Evolutionary conservation across 2,797 vertebrate genomes (phyloP), one percentile per base, ranked within the genome.

Genomic region (Cuculus canorus): DNA sequence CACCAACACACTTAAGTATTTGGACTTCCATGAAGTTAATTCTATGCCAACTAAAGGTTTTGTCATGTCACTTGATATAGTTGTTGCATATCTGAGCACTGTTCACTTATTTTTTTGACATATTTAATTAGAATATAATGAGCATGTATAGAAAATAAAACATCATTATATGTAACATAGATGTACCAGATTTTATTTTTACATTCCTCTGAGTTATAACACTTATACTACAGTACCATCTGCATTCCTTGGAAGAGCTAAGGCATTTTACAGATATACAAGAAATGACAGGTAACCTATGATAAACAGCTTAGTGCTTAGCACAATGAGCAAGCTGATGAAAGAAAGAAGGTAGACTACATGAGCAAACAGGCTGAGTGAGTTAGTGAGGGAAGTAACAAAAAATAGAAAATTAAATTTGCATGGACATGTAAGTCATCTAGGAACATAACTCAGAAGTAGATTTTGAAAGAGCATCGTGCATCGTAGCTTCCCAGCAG

Each of bases 221-320:
- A 75, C 88, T 95, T 75, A 79, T 32, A 77, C 47, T 95, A 57
- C 75, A 80, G 81, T 76, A 80, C 90, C 88, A 95, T 95, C 93
- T 96, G 94, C 79, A 95, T 66, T 95, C 75, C 65, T 91, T 94
- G 90, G 92, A 90, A 93, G 69, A 85, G 84, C 53, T 89, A 56
- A 94, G 64, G 78, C 81, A 59, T 82, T 95, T 86, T 93, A 92
- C 75, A 66, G 61, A 92, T 90, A 92, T 41, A 92, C 88, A 96
- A 93, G 90, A 85, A 95, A 92, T 95, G 93, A 96, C 95, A 95
- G 93, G 90, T 96, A 96, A 92, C 94, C 94, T 93, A 93, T 92
- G 90, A 96, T 88, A 92, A 95, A 95, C 86, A 93, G 88, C 78
- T 95, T 88, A 90, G 65, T 88, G 91, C 87, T 61, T 93, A 85